A percentile compares a stretch with the other conserved stretches of the same genome.
Conservation (phyloP, 1,140 invertebrate genomes). For the Plutomurus gul region DNA sequence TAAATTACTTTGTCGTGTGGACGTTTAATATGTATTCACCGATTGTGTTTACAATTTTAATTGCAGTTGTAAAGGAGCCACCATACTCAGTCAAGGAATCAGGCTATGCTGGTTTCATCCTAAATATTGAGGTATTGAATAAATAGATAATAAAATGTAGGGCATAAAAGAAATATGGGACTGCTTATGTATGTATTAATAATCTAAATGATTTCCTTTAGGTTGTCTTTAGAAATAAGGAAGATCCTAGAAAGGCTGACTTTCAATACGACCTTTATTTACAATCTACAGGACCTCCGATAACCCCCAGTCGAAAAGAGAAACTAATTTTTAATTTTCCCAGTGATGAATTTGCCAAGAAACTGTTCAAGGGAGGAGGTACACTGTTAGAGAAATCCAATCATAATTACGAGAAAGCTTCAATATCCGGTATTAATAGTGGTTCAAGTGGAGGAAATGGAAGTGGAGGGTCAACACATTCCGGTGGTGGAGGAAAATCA, state of each 20-base stretch:
- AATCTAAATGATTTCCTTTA: not conserved
- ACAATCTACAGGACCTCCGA: constrained; percentile 71
- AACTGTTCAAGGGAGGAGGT: constrained; percentile 85
- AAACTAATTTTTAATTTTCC: constrained; percentile 82
- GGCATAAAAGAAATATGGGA: not conserved
- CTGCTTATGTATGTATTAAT: not conserved
- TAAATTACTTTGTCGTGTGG: not conserved
- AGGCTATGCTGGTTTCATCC: constrained; percentile 90
- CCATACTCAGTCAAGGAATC: constrained; percentile 90
- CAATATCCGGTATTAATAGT: not conserved
- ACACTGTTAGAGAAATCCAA: constrained; percentile 56
- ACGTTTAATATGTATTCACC: not conserved
- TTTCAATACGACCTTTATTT: constrained; percentile 87
- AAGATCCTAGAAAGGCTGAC: constrained; percentile 84
- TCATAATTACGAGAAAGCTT: not conserved
- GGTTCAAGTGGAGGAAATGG: not conserved
- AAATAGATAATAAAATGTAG: not conserved
- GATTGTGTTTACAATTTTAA: constrained; percentile 34
- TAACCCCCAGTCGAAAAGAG: constrained; percentile 69
- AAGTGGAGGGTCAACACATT: constrained; percentile 48
- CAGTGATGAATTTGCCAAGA: constrained; percentile 84
- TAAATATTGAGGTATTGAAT: constrained; percentile 80
- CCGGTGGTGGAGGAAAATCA: constrained; percentile 55
- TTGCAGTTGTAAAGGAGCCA: constrained; percentile 82
- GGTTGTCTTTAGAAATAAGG: constrained; percentile 77